A percentile compares a stretch with the other conserved stretches of the same genome.
Evolutionary conservation across 1,140 invertebrate species (phyloP).

Genomic region (Pseudobourletiella spinata): DNA sequence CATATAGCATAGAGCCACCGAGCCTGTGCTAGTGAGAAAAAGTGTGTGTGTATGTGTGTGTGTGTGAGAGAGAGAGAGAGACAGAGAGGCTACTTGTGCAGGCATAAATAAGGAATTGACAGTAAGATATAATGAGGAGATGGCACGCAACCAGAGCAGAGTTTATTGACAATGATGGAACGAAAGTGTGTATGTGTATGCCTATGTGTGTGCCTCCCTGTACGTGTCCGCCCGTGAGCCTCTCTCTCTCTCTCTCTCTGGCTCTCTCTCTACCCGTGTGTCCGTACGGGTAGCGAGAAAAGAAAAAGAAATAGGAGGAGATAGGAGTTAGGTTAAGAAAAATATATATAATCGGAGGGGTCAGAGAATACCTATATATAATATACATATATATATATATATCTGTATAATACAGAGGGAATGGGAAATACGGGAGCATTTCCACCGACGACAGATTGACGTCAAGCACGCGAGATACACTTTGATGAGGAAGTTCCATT

Average conservation of each 20-base stretch:
- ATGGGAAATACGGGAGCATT: constrained; percentile 1
- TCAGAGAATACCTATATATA: background rate
- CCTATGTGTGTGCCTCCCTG: too few relatives aligned
- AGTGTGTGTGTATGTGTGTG: too few relatives aligned
- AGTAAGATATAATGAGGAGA: constrained; percentile 6
- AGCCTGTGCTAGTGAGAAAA: too few relatives aligned
- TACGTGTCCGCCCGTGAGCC: too few relatives aligned
- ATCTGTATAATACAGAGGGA: too few relatives aligned
- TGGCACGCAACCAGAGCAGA: constrained; percentile 5
- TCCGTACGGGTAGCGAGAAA: too few relatives aligned
- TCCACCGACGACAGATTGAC: constrained; percentile 18
- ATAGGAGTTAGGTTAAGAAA: background rate
- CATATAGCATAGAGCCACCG: too few relatives aligned
- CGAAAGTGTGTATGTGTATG: too few relatives aligned
- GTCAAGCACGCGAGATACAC: constrained; percentile 26
- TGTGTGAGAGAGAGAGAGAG: too few relatives aligned
- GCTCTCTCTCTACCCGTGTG: too few relatives aligned
- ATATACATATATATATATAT: too few relatives aligned
- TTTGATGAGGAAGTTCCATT: constrained; percentile 28
- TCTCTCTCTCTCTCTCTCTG: too few relatives aligned
- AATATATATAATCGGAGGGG: background rate
- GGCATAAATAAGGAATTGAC: constrained; percentile 11
- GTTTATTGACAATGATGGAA: constrained; percentile 16
- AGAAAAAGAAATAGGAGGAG: background rate
- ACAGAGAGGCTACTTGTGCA: background rate